These are phyloP conservation scores for Elysia crispata DNA, from an alignment of 2,888 invertebrate species.

Conservation along the genomic window DNA sequence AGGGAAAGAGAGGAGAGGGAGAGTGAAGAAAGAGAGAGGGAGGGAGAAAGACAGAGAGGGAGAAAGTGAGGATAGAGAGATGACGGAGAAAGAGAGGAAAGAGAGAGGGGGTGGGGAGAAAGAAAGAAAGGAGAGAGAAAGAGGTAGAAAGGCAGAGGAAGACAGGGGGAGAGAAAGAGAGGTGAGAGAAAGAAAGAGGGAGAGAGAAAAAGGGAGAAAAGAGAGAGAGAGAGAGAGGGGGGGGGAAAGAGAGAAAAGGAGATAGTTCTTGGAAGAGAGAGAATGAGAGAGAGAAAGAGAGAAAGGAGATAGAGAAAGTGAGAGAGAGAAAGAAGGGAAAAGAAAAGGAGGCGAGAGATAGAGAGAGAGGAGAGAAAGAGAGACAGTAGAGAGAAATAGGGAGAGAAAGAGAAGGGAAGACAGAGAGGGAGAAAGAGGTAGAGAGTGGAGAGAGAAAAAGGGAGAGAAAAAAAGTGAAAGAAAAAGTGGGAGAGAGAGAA, in stretches of 20 bases:
- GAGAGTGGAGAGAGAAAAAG: too few species aligned
- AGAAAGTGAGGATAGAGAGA: slow-evolving; percentile 7
- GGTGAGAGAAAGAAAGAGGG: background rate
- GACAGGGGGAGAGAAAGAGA: background rate
- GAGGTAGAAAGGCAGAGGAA: background rate
- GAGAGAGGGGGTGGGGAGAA: background rate
- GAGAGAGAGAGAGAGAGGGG: slow-evolving; percentile 13
- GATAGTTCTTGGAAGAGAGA: slow-evolving; percentile 41
- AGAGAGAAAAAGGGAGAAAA: slow-evolving; percentile 20
- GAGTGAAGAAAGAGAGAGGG: slow-evolving; percentile 3
- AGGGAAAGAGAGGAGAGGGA: background rate
- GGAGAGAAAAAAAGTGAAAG: too few species aligned
- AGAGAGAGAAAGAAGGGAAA: slow-evolving; percentile 29
- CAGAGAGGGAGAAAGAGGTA: too few species aligned
- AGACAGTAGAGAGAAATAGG: slow-evolving; percentile 6
- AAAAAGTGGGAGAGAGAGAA: too few species aligned
- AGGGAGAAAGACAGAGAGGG: background rate
- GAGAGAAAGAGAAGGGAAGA: too few species aligned
- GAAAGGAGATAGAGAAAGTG: slow-evolving; percentile 29
- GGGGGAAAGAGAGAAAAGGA: background rate
- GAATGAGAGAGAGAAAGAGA: slow-evolving; percentile 9
- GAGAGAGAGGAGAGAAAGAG: background rate
- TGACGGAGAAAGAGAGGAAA: background rate
- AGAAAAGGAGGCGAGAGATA: background rate
- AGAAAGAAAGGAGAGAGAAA: slow-evolving; percentile 5